Percentiles rank a stretch among this genome's conserved stretches.
These are phyloP conservation scores for Oophaga sylvatica DNA, from an alignment of 2,797 vertebrate genomes.

Conservation along the genomic window DNA sequence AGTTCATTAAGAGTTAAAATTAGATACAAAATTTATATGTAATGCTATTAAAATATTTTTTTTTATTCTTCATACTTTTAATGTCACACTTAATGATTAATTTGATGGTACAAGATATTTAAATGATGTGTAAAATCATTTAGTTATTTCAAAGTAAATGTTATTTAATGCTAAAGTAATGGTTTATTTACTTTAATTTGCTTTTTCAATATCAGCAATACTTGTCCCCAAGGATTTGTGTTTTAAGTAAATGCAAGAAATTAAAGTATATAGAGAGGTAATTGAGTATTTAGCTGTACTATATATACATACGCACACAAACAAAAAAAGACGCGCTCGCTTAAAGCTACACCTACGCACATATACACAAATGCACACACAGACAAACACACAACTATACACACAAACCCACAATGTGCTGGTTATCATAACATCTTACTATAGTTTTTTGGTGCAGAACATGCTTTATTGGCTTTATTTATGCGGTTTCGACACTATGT, in stretches of 20 bases:
- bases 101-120: slow-evolving; percentile 47
- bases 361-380: too few species aligned
- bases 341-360: too few species aligned
- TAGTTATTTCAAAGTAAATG: slow-evolving; percentile 50
- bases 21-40: slow-evolving; percentile 1
- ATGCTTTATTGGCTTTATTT: too few species aligned
- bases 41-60: slow-evolving; percentile 29
- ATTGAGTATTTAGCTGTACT: background rate
- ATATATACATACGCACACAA: background rate
- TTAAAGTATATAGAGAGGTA: background rate
- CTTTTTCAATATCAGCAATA: slow-evolving; percentile 20
- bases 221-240: background rate
- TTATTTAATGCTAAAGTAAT: slow-evolving; percentile 56
- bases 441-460: too few species aligned
- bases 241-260: background rate
- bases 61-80: slow-evolving; percentile 24
- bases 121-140: slow-evolving; percentile 55
- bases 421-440: too few species aligned
- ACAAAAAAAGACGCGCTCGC: background rate
- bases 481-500: too few species aligned
- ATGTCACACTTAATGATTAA: slow-evolving; percentile 50
- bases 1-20: slow-evolving; percentile 4
- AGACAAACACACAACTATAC: too few species aligned
- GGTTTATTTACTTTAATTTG: slow-evolving; percentile 57
- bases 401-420: too few species aligned